Evolutionary conservation across 1,140 invertebrate genomes (phyloP), one percentile per base, ranked within the genome.

Genomic region (Ips typographus): DNA sequence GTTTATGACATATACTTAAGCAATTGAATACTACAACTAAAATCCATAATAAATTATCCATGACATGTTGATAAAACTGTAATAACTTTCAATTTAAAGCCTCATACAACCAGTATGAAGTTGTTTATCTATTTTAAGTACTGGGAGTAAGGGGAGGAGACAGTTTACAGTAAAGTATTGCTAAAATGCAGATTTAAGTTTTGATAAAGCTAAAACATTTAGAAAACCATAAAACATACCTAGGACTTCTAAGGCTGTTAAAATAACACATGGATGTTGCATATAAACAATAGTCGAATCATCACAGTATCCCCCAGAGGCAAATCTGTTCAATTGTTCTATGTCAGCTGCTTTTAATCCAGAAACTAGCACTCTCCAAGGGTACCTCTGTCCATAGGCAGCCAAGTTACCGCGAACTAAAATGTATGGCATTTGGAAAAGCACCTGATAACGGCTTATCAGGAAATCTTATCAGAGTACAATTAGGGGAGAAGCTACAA

Each of bases 321-420:
- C 87, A 82, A 93, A 93, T 75, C 90, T 85, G 74, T 85, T 85
- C 72, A 94, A 83, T 78, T 93, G 90, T 76, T 91, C 89, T 81
- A 92, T 91, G 79, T 94, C 91, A 74, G 85, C 84, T 76, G 89
- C 89, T 90, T 92, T 92, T 74, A 93, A 82, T 79, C 91, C 91
- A 77, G 90, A 92, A 73, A 93, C 91, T 75, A 92, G 84, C 73
- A 93, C 91, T 81, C 90, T 86, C 90, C 90, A 92, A 80, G 91
- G 90, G 83, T 90, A 90, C 82, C 88, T 90, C 81, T 91, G 88
- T 81, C 89, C 89, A 80, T 92, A 93, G 58, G 91, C 92, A 79
- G 90, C 90, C 79, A 93, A 86, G 85, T 93, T 93, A 82, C 91
- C 91, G 80, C 90, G 86, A 76, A 93, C 90, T 84, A 93, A 85